Conservation (phyloP, 1,140 invertebrate genomes). For the Drosophila nikananu region DNA sequence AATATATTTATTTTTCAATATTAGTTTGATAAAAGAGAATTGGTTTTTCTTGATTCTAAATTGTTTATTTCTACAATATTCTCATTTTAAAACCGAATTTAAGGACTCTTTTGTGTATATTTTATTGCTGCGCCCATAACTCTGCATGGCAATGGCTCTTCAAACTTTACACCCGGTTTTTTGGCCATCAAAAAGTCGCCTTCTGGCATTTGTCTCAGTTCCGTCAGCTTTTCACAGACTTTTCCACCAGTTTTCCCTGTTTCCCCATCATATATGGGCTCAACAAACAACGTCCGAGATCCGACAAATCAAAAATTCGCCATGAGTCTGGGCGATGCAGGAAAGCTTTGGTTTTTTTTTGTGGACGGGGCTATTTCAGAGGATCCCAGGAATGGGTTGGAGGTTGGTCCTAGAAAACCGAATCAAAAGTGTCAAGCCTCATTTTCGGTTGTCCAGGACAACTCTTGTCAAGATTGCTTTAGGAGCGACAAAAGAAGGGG, state of each 20-base stretch:
- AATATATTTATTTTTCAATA: not conserved
- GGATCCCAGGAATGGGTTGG: not conserved
- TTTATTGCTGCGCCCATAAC: slow-evolving; percentile 25
- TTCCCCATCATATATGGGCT: slow-evolving; percentile 33
- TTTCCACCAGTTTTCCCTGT: not conserved
- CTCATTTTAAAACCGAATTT: not conserved
- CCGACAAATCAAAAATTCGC: slow-evolving; percentile 69
- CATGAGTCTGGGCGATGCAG: slow-evolving; percentile 19
- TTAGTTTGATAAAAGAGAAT: no score
- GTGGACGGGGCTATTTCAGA: not conserved
- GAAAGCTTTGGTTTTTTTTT: slow-evolving; percentile 3
- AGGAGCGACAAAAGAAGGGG: not conserved
- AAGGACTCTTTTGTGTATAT: not conserved
- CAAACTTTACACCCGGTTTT: slow-evolving; percentile 6
- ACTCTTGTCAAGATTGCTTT: slow-evolving; percentile 78
- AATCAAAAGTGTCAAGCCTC: slow-evolving; percentile 81
- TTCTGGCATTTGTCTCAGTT: slow-evolving; percentile 44
- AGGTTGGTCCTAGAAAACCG: slow-evolving; percentile 47
- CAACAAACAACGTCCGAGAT: slow-evolving; percentile 47
- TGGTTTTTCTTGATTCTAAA: no score
- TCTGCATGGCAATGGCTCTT: not conserved
- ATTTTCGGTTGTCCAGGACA: slow-evolving; percentile 65
- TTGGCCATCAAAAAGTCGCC: slow-evolving; percentile 60
- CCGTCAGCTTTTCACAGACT: slow-evolving; percentile 15
- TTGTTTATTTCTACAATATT: not conserved